Base-by-base conservation (phyloP, 2,888 invertebrate species). In the Agrochola litura region DNA sequence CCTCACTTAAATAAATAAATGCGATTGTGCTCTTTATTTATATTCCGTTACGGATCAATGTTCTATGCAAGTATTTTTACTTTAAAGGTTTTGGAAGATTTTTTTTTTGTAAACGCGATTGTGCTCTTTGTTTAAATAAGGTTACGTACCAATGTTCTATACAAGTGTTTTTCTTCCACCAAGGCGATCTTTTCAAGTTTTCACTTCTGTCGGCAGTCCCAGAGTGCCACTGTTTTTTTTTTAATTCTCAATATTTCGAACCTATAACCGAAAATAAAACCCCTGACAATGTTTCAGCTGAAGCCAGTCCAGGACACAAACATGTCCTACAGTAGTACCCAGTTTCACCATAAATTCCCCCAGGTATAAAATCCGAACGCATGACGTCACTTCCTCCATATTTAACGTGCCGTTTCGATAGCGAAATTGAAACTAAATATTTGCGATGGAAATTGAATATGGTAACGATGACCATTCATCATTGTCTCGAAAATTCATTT, bases 341-440 rank as follows among this genome's bases (percentile, higher is more conserved):
- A 78, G 46, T 25, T 16, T 25, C 46, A 30, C 22, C 10, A 64
- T 66, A 73, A 80, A 76, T 72, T 30, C 30, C 4, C 12, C 54
- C 61, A 70, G 64, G 60, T 72, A 30, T 81, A 68, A 84, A 83
- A 73, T 16, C 41, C 78, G 41, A 58, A 52, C 43, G 30, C 22
- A 54, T 66, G 54, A 66, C 49, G 65, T 64, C 77, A 81, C 58
- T 67, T 77, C 84, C 76, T 76, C 66, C 67, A 71, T 70, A 83
- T 79, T 81, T 78, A 83, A 60, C 43, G 65, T 65, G 22, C 43
- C 73, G 64, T 79, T 73, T 71, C 58, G 71, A 85, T 82, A 73
- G 75, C 73, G 75, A 86, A 89, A 90, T 89, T 76, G 84, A 90
- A 90, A 89, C 85, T 87, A 88, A 89, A 90, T 88, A 89, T 91